Evolutionary conservation across 2,888 invertebrate genomes (phyloP).

Genomic region (Morpho deidamia): DNA sequence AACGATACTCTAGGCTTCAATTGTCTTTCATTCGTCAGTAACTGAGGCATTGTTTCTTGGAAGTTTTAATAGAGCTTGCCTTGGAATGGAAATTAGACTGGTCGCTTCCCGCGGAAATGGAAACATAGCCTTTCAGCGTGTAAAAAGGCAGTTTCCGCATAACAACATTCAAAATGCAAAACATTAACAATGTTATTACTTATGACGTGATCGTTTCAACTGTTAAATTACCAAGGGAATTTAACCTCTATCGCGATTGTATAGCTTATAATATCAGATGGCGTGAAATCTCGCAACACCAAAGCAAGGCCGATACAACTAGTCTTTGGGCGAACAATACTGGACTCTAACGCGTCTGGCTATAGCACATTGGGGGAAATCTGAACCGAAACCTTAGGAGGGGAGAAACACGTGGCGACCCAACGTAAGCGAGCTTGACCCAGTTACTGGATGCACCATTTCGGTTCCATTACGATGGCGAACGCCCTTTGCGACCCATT

Average conservation of each 20-base stretch:
- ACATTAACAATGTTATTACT: too few species aligned
- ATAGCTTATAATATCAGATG: conserved; percentile 35
- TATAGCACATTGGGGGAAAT: conserved; percentile 32
- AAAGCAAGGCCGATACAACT: conserved; percentile 46
- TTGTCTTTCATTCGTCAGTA: too few species aligned
- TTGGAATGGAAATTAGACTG: too few species aligned
- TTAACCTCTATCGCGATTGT: conserved; percentile 24
- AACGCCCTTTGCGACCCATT: conserved; percentile 42
- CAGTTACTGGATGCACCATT: conserved; percentile 71
- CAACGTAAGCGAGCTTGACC: conserved; percentile 70
- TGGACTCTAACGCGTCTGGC: conserved; percentile 33
- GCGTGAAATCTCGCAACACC: conserved; percentile 38
- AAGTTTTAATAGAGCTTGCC: too few species aligned
- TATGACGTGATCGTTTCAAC: conserved; percentile 32
- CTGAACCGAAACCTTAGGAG: conserved; percentile 28
- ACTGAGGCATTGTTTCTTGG: too few species aligned
- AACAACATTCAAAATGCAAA: too few species aligned
- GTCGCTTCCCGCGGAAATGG: too few species aligned
- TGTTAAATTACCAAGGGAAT: conserved; percentile 21
- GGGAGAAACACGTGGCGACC: conserved; percentile 60
- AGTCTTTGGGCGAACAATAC: conserved; percentile 31
- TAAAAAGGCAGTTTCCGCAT: too few species aligned
- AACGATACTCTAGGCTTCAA: too few species aligned
- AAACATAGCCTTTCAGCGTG: too few species aligned
- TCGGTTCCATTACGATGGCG: conserved; percentile 60